These are phyloP conservation scores for Crambe crambe DNA, from an alignment of 37 sponge, comb jelly and placozoan genomes.

Conservation along the genomic window DNA sequence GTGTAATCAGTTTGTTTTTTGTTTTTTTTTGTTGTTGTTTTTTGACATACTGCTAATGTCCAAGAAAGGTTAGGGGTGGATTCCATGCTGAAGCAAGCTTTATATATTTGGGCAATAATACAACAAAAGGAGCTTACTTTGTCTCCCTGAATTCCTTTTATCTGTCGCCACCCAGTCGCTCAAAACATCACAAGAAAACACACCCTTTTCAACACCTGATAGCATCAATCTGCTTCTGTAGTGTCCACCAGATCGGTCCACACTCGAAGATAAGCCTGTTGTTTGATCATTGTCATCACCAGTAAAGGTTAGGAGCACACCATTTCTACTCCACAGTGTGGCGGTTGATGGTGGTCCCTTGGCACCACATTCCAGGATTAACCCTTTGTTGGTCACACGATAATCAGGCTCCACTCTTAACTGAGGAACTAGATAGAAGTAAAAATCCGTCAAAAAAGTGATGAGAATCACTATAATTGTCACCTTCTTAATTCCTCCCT, in stretches of 20 bases:
- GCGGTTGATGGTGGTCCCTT: slow-evolving; percentile 2
- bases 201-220: not conserved
- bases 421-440: slow-evolving; percentile 1
- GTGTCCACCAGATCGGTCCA: not conserved
- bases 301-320: not conserved
- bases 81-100: too few relatives aligned
- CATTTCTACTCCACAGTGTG: slow-evolving; percentile 5
- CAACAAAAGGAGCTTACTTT: not conserved
- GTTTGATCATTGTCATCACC: not conserved
- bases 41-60: not conserved
- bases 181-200: slow-evolving; percentile 10
- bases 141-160: not conserved
- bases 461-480: too few relatives aligned
- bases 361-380: not conserved
- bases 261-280: not conserved
- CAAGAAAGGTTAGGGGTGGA: too few relatives aligned
- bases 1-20: too few relatives aligned
- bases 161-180: slow-evolving; percentile 7
- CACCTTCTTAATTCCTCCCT: too few relatives aligned
- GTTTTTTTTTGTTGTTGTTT: not conserved
- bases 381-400: not conserved
- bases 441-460: not conserved
- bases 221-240: not conserved
- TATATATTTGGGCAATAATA: too few relatives aligned
- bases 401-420: not conserved